These are phyloP conservation scores for Steinernema khuongi DNA, from an alignment of 1,140 invertebrate species.

Conservation along the genomic window DNA sequence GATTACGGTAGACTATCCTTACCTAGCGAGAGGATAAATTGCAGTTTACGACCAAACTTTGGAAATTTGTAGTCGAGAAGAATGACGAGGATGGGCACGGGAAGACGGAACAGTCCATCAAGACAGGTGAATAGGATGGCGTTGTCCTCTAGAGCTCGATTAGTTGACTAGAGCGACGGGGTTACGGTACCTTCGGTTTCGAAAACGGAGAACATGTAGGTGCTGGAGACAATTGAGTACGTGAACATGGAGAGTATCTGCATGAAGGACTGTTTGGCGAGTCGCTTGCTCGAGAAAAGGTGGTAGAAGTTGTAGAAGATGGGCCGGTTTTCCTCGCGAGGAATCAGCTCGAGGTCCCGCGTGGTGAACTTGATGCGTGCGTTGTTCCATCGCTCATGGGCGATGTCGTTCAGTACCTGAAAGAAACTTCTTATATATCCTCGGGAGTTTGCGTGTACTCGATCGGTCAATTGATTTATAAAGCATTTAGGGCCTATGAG, in stretches of 20 bases:
- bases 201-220: slow-evolving; percentile 43
- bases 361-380: slow-evolving; percentile 47
- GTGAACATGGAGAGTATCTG: slow-evolving; percentile 52
- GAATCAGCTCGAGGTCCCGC: slow-evolving; percentile 40
- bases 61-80: slow-evolving; percentile 45
- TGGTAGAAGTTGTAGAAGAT: slow-evolving; percentile 52
- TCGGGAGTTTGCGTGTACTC: slow-evolving; percentile 7
- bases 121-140: slow-evolving; percentile 45
- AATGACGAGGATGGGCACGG: slow-evolving; percentile 47
- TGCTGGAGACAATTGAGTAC: slow-evolving; percentile 48
- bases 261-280: slow-evolving; percentile 51
- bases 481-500: too few species aligned
- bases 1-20: slow-evolving; percentile 18
- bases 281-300: slow-evolving; percentile 32
- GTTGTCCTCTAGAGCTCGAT: slow-evolving; percentile 18
- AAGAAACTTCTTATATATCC: too few species aligned
- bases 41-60: slow-evolving; percentile 47
- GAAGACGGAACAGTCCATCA: slow-evolving; percentile 47
- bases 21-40: slow-evolving; percentile 45
- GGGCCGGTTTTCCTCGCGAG: slow-evolving; percentile 25
- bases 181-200: slow-evolving; percentile 35
- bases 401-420: slow-evolving; percentile 50
- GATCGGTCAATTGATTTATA: too few species aligned
- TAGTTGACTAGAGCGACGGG: slow-evolving; percentile 10
- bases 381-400: slow-evolving; percentile 53